Percentiles rank a stretch among this genome's conserved stretches.
Conservation (phyloP, 1,140 invertebrate genomes). For the Coenobita brevimanus region DNA sequence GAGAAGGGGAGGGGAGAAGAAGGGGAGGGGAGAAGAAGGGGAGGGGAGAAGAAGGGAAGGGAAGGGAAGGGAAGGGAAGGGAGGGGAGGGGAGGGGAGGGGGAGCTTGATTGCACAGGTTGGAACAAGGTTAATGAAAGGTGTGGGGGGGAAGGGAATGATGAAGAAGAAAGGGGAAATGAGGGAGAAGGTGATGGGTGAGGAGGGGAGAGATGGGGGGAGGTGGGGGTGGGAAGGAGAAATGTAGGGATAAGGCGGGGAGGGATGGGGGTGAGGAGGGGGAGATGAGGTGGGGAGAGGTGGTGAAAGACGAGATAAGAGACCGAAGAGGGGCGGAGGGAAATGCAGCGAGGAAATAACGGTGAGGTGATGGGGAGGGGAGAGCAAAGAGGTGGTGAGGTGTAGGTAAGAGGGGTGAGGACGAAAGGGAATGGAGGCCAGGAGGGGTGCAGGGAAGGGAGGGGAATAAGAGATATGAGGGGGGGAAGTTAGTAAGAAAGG, state of each 20-base stretch:
- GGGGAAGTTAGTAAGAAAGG: not conserved
- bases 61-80: too few species aligned
- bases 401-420: not conserved
- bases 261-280: not conserved
- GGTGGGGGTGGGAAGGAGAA: not conserved
- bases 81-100: not conserved
- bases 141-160: not conserved
- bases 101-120: not conserved
- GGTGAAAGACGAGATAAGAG: not conserved
- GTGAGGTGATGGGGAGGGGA: not conserved
- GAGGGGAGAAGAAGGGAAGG: too few species aligned
- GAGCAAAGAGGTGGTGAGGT: not conserved
- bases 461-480: not conserved
- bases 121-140: not conserved
- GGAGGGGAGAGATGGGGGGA: not conserved
- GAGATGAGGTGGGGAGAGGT: not conserved
- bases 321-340: not conserved
- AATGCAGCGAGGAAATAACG: not conserved
- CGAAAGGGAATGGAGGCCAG: not conserved
- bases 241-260: not conserved
- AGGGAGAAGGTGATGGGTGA: not conserved
- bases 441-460: not conserved
- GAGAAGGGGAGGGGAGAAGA: too few species aligned
- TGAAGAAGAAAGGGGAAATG: not conserved
- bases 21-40: too few species aligned